Evolutionary conservation across 2,113 vertebrate species (phyloP), one percentile per base, ranked within the genome.

Genomic region (Clarias gariepinus): DNA sequence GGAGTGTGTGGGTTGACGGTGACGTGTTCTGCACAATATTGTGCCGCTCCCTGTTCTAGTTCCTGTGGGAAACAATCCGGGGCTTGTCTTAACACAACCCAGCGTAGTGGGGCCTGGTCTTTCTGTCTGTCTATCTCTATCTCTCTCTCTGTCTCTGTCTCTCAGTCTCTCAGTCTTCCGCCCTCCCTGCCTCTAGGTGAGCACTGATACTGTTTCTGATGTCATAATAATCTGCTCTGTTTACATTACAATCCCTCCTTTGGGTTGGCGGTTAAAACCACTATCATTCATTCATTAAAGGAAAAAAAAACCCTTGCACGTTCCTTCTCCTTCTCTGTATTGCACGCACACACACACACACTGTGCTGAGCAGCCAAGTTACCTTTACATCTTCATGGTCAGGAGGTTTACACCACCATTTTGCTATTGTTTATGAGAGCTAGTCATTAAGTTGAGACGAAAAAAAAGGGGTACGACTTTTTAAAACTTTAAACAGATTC

Each of bases 1-100:
- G 88, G 89, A 84, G 87, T 92, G 94, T 91, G 94, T 96, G 93
- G 94, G 95, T 91, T 30, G 92, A 41, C 55, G 91, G 89, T 95
- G 94, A 95, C 94, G 94, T 94, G 88, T 92, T 91, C 87, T 30
- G 85, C 87, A 90, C 60, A 85, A 91, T 91, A 85, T 58, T 73
- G 91, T 90, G 91, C 94, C 94, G 91, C 95, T 95, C 95, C 95
- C 94, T 94, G 87, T 91, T 90, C 73, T 82, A 91, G 94, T 94
- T 95, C 94, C 95, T 95, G 94, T 94, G 88, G 84, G 88, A 88
- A 95, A 96, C 93, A 94, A 93, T 93, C 91, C 89, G 28, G 83
- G 87, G 88, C 91, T 92, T 93, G 95, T 95, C 89, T 93, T 85
- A 92, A 92, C 89, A 88, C 66, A 60, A 68, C 78, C 41, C 61